Evolutionary conservation across 2,113 vertebrate species (phyloP).

Genomic region (Zapus hudsonius): DNA sequence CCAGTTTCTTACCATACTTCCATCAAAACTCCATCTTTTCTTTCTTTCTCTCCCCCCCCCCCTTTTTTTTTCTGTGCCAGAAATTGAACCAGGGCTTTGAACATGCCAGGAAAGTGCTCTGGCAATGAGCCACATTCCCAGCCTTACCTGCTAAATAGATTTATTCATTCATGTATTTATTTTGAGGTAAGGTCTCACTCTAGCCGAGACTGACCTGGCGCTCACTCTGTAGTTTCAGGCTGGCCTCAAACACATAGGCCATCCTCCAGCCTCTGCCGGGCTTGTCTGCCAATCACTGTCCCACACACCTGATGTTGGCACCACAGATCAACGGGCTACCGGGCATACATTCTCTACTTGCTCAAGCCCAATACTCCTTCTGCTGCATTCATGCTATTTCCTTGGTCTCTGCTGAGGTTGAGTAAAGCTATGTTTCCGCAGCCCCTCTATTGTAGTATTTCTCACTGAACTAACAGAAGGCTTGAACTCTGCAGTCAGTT

Average conservation of each 20-base stretch:
- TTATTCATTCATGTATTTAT: too few species aligned
- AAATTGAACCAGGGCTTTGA: not conserved
- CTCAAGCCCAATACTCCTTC: not conserved
- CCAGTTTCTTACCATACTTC: slow-evolving; percentile 16
- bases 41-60: too few species aligned
- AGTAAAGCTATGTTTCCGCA: not conserved
- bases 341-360: not conserved
- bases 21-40: not conserved
- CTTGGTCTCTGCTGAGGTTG: not conserved
- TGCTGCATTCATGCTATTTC: slow-evolving; percentile 28
- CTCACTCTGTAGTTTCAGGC: too few species aligned
- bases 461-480: not conserved
- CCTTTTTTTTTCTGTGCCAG: not conserved
- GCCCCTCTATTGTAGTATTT: not conserved
- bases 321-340: not conserved
- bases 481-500: slow-evolving; percentile 38
- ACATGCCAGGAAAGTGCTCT: not conserved
- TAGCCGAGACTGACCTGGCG: too few species aligned
- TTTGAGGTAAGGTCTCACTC: too few species aligned
- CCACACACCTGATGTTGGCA: not conserved
- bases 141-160: not conserved
- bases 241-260: too few species aligned
- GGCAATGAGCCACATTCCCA: not conserved
- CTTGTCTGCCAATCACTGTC: not conserved
- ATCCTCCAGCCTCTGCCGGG: too few species aligned